Evolutionary conservation across 2,113 vertebrate species (phyloP).

Genomic region (Syngnathus scovelli): DNA sequence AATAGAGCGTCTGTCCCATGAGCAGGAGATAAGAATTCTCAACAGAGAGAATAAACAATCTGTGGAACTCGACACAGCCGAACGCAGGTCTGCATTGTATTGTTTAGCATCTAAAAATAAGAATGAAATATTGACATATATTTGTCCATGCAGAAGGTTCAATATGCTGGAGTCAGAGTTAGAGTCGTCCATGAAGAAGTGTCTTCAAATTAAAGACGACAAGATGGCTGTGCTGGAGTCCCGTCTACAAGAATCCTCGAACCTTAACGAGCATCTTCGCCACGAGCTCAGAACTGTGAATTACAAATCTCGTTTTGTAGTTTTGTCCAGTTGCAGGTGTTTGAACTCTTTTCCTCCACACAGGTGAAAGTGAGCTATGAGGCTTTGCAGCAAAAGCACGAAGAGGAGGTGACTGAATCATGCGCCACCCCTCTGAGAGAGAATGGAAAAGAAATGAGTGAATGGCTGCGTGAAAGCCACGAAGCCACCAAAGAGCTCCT

Average conservation of each 20-base stretch:
- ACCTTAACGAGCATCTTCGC: conserved; percentile 86
- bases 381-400: conserved; percentile 89
- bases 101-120: neutral
- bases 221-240: conserved; percentile 91
- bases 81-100: conserved; percentile 75
- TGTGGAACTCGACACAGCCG: conserved; percentile 76
- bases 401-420: conserved; percentile 77
- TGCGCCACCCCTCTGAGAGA: conserved; percentile 70
- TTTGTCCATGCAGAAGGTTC: conserved; percentile 68
- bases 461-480: conserved; percentile 90
- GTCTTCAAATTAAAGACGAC: conserved; percentile 95
- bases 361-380: conserved; percentile 96
- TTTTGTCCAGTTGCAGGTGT: neutral
- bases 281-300: conserved; percentile 91
- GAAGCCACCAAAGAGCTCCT: conserved; percentile 90
- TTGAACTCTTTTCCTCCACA: neutral
- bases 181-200: conserved; percentile 86
- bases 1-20: conserved; percentile 84
- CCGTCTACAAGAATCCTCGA: conserved; percentile 87
- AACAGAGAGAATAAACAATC: conserved; percentile 82
- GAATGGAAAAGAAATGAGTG: conserved; percentile 72
- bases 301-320: conserved; percentile 1
- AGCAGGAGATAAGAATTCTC: conserved; percentile 87
- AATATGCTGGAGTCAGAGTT: conserved; percentile 91
- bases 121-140: neutral